Evolutionary conservation across 2,888 invertebrate species (phyloP), one percentile per base, ranked within the genome.

Genomic region (Parascotia fuliginaria): DNA sequence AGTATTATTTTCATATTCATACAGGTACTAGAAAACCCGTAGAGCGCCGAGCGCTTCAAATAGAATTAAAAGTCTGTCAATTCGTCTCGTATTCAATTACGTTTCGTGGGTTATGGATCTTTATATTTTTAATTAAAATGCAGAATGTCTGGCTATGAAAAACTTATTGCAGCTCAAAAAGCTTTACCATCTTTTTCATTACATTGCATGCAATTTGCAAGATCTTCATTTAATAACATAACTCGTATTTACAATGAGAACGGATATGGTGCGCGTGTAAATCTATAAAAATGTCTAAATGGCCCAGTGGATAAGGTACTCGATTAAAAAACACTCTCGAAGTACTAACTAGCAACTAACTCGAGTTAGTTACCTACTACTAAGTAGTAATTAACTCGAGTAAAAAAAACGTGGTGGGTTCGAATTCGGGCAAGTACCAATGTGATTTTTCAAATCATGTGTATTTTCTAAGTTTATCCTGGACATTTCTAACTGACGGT

Each of bases 61-160:
- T 52, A 51, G 12, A 56, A 59, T 56, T 51, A 54, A 63, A 54
- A 46, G 39, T 60, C 51, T 60, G 65, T 65, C 70, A 52, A 67
- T 67, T 65, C 53, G 67, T 48, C 22, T 42, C 63, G 44, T 52
- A 39, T 54, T 65, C 51, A 50, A 55, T 44, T 51, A 57, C 41
- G 49, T 52, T 55, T 40, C 51, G 48, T 60, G 43, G 41, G 50
- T 41, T 42, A 59, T 57, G 53, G 39, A 28, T 49, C 31, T 60
- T 60, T 60, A 54, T 55, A 62, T 43, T 65, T 56, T 62, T 45
- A 54, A 62, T 55, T 62, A 56, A 32, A 59, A 65, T 59, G 51
- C 42, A 62, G 56, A 66, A 62, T 65, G 56, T 40, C 38, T 33
- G 32, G n/a, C 27, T 28, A 38, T 54, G 27, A 40, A 32, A 56